Evolutionary conservation across 2,113 vertebrate genomes (phyloP).

Genomic region (Phasianus colchicus): DNA sequence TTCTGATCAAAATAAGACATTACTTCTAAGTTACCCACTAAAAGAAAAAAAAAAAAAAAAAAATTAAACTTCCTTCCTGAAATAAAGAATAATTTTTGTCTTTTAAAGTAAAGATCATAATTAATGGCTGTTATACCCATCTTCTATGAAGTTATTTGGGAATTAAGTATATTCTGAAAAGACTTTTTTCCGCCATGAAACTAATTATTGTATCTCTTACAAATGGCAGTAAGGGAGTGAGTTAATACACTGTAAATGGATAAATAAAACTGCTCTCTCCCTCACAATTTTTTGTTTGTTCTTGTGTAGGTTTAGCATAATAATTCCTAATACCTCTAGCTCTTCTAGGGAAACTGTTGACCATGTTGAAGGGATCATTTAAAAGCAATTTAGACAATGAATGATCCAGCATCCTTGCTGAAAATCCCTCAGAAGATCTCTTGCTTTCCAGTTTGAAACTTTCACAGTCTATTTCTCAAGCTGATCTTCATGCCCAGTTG

Average conservation of each 20-base stretch:
- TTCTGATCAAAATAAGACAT: slow-evolving; percentile 29
- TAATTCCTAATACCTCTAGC: background rate
- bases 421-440: background rate
- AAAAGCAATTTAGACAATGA: background rate
- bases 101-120: background rate
- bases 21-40: background rate
- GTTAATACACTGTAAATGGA: background rate
- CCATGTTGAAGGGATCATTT: background rate
- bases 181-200: background rate
- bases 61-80: slow-evolving; percentile 2
- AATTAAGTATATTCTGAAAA: slow-evolving; percentile 5
- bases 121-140: background rate
- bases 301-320: background rate
- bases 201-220: background rate
- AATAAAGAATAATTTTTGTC: background rate
- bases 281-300: background rate
- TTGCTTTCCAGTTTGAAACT: background rate
- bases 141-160: background rate
- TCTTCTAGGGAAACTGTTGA: background rate
- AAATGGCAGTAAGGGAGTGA: background rate
- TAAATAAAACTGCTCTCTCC: background rate
- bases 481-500: background rate
- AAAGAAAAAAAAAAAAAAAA: background rate
- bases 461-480: background rate
- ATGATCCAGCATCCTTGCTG: background rate